Percentiles rank a stretch among this genome's conserved stretches.
Conservation (phyloP, 2,888 invertebrate species). For the Cheilosia variabilis region DNA sequence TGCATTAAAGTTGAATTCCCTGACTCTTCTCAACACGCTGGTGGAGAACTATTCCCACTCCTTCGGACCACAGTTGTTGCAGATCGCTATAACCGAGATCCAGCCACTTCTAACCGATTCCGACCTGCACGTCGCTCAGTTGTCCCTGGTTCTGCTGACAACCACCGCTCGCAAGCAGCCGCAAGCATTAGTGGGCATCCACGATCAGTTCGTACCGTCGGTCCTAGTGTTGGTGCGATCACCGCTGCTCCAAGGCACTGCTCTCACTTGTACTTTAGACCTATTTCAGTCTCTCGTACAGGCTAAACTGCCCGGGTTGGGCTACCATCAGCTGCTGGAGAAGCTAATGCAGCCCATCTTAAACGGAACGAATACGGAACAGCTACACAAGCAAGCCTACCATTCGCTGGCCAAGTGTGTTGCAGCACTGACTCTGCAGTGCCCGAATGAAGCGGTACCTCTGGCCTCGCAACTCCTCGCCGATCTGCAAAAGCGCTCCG, state of each 20-base stretch:
- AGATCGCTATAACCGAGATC: constrained; percentile 91
- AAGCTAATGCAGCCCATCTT: constrained; percentile 90
- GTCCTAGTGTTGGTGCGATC: constrained; percentile 94
- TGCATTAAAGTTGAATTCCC: constrained; percentile 94
- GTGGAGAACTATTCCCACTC: constrained; percentile 92
- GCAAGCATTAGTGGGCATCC: constrained; percentile 89
- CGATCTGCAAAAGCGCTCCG: constrained; percentile 88
- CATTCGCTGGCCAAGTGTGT: constrained; percentile 98
- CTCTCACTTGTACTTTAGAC: constrained; percentile 94
- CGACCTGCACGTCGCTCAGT: constrained; percentile 98
- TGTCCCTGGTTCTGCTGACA: constrained; percentile 92
- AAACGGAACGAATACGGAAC: constrained; percentile 84
- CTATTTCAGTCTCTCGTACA: constrained; percentile 96
- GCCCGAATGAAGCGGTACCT: constrained; percentile 88
- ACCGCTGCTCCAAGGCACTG: constrained; percentile 94
- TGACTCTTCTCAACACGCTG: constrained; percentile 94
- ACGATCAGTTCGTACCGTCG: constrained; percentile 91
- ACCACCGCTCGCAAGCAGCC: constrained; percentile 92
- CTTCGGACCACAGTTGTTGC: constrained; percentile 88
- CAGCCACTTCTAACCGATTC: constrained; percentile 96
- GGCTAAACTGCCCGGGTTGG: constrained; percentile 91
- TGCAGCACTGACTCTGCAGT: constrained; percentile 94
- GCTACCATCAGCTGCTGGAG: constrained; percentile 91
- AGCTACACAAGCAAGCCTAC: constrained; percentile 91
- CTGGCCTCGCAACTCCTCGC: constrained; percentile 88